Base-by-base conservation (phyloP, 2,113 vertebrate genomes). In the Aldabrachelys gigantea region DNA sequence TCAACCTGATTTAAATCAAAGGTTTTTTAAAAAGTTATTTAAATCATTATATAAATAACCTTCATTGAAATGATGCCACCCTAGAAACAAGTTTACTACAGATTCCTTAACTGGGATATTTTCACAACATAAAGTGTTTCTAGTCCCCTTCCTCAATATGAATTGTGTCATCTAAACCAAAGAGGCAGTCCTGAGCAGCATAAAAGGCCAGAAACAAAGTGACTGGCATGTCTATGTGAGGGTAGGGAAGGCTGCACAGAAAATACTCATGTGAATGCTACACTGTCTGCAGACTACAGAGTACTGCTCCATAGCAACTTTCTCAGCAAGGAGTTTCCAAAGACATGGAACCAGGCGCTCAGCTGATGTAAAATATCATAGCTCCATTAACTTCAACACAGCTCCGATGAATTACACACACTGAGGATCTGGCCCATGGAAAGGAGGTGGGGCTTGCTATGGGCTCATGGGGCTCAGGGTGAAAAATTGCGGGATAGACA, bases 161-260 rank as follows among this genome's bases (percentile, higher is more conserved):
- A 78, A 29, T 6, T 24, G 27, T n/a, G 44, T 41, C 31, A 16
- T 8, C n/a, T 50, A 38, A 84, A 78, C 11, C 3, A 49, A 44
- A 21, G 6, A 52, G n/a, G 59, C 12, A 49, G 31, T n/a, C 44
- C 8, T 24, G 29, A 84, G 14, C 41, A 75, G 56, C 0, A 0
- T 6, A 69, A 65, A 85, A 50, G n/a, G 54, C 2, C 4, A 69
- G 81, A 89, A 95, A 3, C 65, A 53, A 41, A 59, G 10, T 19
- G 57, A 54, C 0, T 1, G 9, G 31, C 3, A 2, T 41, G 24
- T n/a, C 4, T 59, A 14, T 47, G 13, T 0, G 41, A 24, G 25
- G n/a, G 76, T 41, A 29, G 17, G 0, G 0, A 53, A 6, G 89
- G 24, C 24, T 44, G 72, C 38, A 47, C 12, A 4, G 53, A 78